Conservation (phyloP, 2,888 invertebrate species). For the Trichogramma dendrolimi region DNA sequence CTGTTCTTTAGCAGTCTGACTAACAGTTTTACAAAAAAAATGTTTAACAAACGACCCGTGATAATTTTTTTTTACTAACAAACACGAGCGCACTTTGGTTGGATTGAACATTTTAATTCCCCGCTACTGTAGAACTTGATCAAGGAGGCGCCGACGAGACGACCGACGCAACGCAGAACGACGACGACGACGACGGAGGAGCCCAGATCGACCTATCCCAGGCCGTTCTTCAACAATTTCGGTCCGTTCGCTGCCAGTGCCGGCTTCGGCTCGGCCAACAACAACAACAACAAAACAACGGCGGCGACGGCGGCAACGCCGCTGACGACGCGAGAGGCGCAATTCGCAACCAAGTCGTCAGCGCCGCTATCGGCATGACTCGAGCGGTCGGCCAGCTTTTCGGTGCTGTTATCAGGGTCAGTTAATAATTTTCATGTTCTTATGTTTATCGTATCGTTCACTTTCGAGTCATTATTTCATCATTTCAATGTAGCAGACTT, state of each 20-base stretch:
- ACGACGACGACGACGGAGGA: slow-evolving; percentile 48
- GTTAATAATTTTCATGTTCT: slow-evolving; percentile 15
- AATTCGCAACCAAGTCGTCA: slow-evolving; percentile 59
- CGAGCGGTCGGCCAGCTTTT: slow-evolving; percentile 74
- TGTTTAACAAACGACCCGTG: not conserved
- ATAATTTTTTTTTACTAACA: not conserved
- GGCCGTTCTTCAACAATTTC: slow-evolving; percentile 45
- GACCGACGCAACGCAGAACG: slow-evolving; percentile 17
- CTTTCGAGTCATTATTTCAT: slow-evolving; percentile 1
- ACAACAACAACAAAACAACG: no score
- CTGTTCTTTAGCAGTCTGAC: not conserved
- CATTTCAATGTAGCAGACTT: not conserved
- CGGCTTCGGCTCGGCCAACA: slow-evolving; percentile 1
- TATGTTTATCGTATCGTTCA: slow-evolving; percentile 11
- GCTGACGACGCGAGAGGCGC: slow-evolving; percentile 31
- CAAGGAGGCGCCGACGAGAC: slow-evolving; percentile 1
- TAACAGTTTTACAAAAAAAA: not conserved
- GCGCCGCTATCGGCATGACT: slow-evolving; percentile 72
- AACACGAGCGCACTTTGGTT: no score
- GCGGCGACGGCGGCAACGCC: slow-evolving; percentile 13
- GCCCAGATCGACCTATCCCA: slow-evolving; percentile 49
- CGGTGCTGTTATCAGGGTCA: slow-evolving; percentile 73
- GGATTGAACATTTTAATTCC: no score
- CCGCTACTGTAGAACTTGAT: slow-evolving; percentile 11
- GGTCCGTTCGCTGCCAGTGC: slow-evolving; percentile 35